Conservation (phyloP, 1,140 invertebrate genomes). For the Berghia stephanieae region DNA sequence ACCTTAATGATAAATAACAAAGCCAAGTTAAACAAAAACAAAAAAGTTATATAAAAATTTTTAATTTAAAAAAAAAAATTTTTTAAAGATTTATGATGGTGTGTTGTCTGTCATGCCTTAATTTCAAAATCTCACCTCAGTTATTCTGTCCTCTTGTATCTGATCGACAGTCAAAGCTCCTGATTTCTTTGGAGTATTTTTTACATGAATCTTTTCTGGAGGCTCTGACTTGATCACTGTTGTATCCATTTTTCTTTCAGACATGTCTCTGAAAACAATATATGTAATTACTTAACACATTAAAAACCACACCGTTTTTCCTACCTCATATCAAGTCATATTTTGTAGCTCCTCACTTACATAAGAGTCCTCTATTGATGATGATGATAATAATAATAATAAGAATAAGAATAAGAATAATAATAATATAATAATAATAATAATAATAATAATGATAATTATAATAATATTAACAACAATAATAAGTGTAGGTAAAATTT, state of each 20-base stretch:
- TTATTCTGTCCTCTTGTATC: conserved; percentile 83
- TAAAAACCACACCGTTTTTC: no score
- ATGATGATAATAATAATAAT: no score
- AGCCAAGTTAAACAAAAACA: conserved; percentile 20
- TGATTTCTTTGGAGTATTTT: conserved; percentile 23
- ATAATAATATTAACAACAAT: no score
- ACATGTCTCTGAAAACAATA: no score
- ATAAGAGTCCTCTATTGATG: no score
- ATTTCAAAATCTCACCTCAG: conserved; percentile 67
- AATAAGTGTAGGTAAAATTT: no score
- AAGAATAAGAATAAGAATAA: no score
- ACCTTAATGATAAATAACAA: conserved; percentile 10
- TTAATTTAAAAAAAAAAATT: conserved; percentile 79
- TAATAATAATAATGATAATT: no score
- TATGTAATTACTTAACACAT: no score
- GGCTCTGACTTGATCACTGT: conserved; percentile 20
- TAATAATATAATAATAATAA: no score
- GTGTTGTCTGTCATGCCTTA: conserved; percentile 47
- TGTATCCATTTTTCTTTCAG: neutral
- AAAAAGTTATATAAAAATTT: conserved; percentile 68
- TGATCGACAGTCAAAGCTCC: conserved; percentile 77
- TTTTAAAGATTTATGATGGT: conserved; percentile 84
- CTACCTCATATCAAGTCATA: no score
- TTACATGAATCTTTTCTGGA: neutral
- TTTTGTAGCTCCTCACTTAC: no score